phyloP scores from a whole-genome alignment of 2,113 vertebrate genomes.

The Sciurus niger region DNA sequence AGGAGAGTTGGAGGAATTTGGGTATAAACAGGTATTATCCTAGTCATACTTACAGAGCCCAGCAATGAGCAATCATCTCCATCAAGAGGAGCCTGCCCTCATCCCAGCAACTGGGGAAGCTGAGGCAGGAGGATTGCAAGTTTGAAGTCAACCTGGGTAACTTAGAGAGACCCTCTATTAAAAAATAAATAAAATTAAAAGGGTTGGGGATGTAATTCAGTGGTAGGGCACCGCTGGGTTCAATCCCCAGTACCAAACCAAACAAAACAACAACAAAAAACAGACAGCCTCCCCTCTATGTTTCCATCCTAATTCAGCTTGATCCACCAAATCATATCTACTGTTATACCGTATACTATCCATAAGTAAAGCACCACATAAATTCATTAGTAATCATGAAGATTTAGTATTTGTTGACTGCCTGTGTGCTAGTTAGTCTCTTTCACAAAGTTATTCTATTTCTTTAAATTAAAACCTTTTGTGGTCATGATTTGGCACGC shows the following conservation, averaged over 20 bases:
- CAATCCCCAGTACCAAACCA: no score
- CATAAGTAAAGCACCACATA: not conserved
- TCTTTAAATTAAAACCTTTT: not conserved
- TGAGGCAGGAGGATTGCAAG: no score
- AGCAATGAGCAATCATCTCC: not conserved
- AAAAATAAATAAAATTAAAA: no score
- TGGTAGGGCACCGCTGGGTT: no score
- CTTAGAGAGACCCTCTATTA: no score
- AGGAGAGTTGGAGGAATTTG: conserved; percentile 18
- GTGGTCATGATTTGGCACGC: not conserved
- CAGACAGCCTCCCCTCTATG: not conserved
- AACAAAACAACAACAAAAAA: no score
- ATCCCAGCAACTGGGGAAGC: no score
- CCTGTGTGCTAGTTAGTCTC: not conserved
- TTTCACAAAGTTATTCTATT: not conserved
- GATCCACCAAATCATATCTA: not conserved
- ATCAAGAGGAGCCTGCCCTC: not conserved
- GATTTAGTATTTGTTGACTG: not conserved
- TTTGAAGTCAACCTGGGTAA: no score
- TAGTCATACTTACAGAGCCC: not conserved
- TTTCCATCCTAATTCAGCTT: not conserved
- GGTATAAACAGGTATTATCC: not conserved
- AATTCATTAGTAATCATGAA: not conserved
- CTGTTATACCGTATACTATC: not conserved
- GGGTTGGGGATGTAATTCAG: no score